A percentile compares a stretch with the other conserved stretches of the same genome.
Evolutionary conservation across 1,140 invertebrate genomes (phyloP).

Genomic region (Trissolcus basalis): DNA sequence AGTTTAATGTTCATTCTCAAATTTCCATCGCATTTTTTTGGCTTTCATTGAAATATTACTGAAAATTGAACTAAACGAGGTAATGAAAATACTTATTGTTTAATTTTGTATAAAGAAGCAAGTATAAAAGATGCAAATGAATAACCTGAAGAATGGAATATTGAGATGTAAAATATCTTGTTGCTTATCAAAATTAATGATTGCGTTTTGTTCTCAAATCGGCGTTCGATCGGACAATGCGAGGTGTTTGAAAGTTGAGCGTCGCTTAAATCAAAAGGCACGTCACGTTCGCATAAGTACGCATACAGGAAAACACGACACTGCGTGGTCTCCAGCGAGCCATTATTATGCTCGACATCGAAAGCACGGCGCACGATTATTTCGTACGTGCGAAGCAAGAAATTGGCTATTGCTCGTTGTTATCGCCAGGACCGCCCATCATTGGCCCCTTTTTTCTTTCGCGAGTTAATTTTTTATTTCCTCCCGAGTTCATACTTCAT

Average conservation of each 20-base stretch:
- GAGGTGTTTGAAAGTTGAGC: conserved; percentile 10
- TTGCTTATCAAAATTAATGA: too few relatives aligned
- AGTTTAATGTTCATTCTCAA: too few relatives aligned
- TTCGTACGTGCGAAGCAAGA: conserved; percentile 51
- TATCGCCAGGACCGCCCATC: conserved; percentile 14
- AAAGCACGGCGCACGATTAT: conserved; percentile 50
- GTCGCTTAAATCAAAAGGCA: conserved; percentile 43
- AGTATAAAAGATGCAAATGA: too few relatives aligned
- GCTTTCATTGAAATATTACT: too few relatives aligned
- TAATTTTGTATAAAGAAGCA: too few relatives aligned
- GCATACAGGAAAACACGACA: conserved; percentile 48
- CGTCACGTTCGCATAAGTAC: conserved; percentile 48
- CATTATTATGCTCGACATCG: conserved; percentile 53
- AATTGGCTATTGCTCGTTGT: conserved; percentile 47
- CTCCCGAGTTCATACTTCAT: conserved; percentile 1
- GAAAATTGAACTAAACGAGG: too few relatives aligned
- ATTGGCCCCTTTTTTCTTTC: conserved; percentile 7
- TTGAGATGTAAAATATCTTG: too few relatives aligned
- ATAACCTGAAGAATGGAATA: too few relatives aligned
- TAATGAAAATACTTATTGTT: too few relatives aligned
- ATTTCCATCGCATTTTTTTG: too few relatives aligned
- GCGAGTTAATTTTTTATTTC: conserved; percentile 37
- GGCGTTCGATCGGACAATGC: too few relatives aligned
- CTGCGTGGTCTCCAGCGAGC: conserved; percentile 42
- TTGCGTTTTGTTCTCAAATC: too few relatives aligned